Conservation (phyloP, 2,113 vertebrate species). For the Semicossyphus pulcher region DNA sequence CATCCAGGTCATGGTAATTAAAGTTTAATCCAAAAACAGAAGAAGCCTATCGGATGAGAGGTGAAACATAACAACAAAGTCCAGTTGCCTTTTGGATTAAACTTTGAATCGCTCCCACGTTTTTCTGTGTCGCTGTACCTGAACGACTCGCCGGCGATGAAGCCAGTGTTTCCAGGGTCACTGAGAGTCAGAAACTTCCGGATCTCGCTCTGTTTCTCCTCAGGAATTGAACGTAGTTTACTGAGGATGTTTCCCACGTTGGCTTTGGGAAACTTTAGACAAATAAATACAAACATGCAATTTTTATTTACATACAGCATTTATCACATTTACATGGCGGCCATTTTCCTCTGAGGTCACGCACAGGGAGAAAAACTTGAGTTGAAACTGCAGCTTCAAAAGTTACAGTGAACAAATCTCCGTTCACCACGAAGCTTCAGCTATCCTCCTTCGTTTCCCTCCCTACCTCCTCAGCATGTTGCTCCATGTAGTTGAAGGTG, state of each 20-base stretch:
- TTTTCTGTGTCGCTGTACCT: conserved; percentile 80
- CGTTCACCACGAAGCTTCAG: too few species aligned
- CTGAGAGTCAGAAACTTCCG: conserved; percentile 80
- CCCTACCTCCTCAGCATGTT: conserved; percentile 87
- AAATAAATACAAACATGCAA: conserved; percentile 26
- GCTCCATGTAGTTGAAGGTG: conserved; percentile 91
- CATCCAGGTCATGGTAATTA: too few species aligned
- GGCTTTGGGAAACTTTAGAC: conserved; percentile 86
- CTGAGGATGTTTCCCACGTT: conserved; percentile 81
- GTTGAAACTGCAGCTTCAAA: too few species aligned
- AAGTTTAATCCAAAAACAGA: too few species aligned
- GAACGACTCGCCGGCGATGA: conserved; percentile 86
- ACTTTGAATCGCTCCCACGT: too few species aligned
- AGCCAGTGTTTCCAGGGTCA: conserved; percentile 77
- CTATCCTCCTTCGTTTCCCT: not conserved
- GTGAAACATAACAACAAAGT: too few species aligned
- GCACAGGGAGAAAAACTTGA: too few species aligned
- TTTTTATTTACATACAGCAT: not conserved
- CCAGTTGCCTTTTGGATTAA: too few species aligned
- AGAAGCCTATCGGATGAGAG: too few species aligned
- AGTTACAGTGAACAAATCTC: not conserved
- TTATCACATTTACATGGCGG: too few species aligned
- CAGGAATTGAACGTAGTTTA: conserved; percentile 83
- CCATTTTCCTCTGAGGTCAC: too few species aligned
- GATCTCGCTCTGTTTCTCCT: conserved; percentile 83